Percentiles rank a stretch among this genome's conserved stretches.
phyloP scores from a whole-genome alignment of 2,113 vertebrate genomes.

The Lamprotornis superbus region DNA sequence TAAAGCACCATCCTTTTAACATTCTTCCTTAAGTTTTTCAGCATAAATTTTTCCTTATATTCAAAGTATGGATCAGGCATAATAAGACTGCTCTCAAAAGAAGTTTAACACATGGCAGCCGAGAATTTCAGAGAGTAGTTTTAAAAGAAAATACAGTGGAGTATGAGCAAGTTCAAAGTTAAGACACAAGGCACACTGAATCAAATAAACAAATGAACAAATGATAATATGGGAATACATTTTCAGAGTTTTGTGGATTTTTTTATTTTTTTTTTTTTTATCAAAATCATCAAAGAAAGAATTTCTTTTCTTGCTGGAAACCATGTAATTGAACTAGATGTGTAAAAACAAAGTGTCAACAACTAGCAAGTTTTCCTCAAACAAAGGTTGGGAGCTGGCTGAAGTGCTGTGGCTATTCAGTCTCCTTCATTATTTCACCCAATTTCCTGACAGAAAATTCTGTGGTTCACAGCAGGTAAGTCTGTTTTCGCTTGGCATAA shows the following conservation, averaged over 20 bases:
- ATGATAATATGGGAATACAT: background rate
- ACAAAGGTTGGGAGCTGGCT: background rate
- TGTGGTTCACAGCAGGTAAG: background rate
- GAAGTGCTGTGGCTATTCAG: background rate
- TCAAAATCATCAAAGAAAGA: background rate
- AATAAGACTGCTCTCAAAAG: background rate
- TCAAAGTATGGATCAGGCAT: background rate
- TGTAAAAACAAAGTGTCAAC: background rate
- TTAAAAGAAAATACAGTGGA: background rate
- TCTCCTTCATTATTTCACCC: background rate
- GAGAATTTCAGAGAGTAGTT: background rate
- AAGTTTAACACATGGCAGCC: background rate
- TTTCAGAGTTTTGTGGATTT: background rate
- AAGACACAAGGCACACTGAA: background rate
- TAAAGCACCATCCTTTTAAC: background rate
- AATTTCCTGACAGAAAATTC: background rate
- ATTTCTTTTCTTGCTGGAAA: background rate
- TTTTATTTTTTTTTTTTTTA: background rate
- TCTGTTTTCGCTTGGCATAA: background rate
- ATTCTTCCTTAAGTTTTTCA: background rate
- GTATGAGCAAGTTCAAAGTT: background rate
- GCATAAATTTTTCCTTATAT: background rate
- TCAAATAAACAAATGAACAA: background rate
- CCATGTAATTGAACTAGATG: background rate
- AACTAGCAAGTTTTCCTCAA: background rate